Conservation (phyloP, 2,797 vertebrate species). For the Hemitrygon akajei region DNA sequence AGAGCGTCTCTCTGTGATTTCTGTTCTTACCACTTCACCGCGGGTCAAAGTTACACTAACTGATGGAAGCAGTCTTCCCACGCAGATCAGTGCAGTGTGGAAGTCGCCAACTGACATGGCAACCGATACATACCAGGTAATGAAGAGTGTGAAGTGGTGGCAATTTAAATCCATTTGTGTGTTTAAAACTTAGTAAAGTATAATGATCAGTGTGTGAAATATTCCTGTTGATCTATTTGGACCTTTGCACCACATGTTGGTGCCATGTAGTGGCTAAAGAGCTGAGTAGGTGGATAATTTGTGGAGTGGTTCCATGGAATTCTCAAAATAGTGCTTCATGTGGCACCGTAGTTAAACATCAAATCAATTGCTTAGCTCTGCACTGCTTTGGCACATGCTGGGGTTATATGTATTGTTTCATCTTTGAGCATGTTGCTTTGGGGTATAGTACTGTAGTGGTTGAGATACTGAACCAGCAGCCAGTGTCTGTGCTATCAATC, state of each 20-base stretch:
- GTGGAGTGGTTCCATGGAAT: no score
- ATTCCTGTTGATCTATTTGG: not conserved
- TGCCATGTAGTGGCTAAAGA: no score
- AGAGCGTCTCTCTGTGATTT: constrained; percentile 76
- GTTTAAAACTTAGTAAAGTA: not conserved
- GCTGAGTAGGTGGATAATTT: no score
- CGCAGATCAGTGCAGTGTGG: constrained; percentile 81
- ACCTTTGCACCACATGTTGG: not conserved
- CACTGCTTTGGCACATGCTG: not conserved
- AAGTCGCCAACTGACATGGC: constrained; percentile 67
- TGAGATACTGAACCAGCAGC: no score
- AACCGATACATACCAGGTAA: constrained; percentile 77
- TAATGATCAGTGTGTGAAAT: not conserved
- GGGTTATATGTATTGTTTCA: not conserved
- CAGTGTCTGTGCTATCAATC: no score
- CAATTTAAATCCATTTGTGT: not conserved
- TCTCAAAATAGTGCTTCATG: not conserved
- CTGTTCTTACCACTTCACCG: constrained; percentile 72
- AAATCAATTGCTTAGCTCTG: constrained; percentile 5
- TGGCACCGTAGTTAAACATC: not conserved
- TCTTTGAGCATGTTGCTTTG: not conserved
- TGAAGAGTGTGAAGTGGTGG: not conserved
- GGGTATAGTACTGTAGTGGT: no score
- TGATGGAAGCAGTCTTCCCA: constrained; percentile 78
- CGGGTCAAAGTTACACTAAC: constrained; percentile 74